A percentile compares a stretch with the other conserved stretches of the same genome.
phyloP scores from a whole-genome alignment of 2,888 invertebrate genomes.

The Trichogramma evanescens region DNA sequence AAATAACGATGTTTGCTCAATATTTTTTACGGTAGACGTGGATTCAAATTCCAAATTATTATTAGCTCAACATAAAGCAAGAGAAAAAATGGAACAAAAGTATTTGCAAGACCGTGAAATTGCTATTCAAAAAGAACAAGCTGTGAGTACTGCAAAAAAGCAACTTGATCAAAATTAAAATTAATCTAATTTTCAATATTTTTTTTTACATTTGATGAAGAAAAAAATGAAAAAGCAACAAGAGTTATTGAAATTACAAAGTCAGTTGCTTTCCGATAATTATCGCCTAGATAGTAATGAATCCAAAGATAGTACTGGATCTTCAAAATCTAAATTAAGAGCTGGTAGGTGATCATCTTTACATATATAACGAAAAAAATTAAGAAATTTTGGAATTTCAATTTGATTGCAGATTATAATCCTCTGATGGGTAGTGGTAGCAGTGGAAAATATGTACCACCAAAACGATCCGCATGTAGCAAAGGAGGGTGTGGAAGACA shows the following conservation, averaged over 20 bases:
- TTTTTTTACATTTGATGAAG: slow-evolving; percentile 26
- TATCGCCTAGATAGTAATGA: too few relatives aligned
- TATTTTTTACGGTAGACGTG: slow-evolving; percentile 41
- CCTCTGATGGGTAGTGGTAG: slow-evolving; percentile 40
- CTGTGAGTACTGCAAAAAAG: slow-evolving; percentile 32
- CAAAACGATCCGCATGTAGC: slow-evolving; percentile 40
- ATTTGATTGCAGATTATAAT: slow-evolving; percentile 25
- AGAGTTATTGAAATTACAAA: slow-evolving; percentile 23
- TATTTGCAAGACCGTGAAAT: slow-evolving; percentile 39
- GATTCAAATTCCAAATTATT: slow-evolving; percentile 43
- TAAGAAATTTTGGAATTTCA: too few relatives aligned
- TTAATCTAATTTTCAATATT: slow-evolving; percentile 3
- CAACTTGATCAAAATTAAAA: background rate
- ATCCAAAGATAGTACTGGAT: too few relatives aligned
- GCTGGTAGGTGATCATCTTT: too few relatives aligned
- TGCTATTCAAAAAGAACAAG: slow-evolving; percentile 40
- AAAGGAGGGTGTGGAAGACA: slow-evolving; percentile 41
- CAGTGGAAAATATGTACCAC: slow-evolving; percentile 37
- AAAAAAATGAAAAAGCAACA: slow-evolving; percentile 38
- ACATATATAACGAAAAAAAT: too few relatives aligned
- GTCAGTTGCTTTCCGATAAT: too few relatives aligned
- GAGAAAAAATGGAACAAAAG: slow-evolving; percentile 46
- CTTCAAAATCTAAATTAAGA: too few relatives aligned
- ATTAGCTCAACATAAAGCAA: slow-evolving; percentile 41
- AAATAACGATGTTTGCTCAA: slow-evolving; percentile 6